Conservation (phyloP, 2,888 invertebrate species). For the Steinernema scapterisci region DNA sequence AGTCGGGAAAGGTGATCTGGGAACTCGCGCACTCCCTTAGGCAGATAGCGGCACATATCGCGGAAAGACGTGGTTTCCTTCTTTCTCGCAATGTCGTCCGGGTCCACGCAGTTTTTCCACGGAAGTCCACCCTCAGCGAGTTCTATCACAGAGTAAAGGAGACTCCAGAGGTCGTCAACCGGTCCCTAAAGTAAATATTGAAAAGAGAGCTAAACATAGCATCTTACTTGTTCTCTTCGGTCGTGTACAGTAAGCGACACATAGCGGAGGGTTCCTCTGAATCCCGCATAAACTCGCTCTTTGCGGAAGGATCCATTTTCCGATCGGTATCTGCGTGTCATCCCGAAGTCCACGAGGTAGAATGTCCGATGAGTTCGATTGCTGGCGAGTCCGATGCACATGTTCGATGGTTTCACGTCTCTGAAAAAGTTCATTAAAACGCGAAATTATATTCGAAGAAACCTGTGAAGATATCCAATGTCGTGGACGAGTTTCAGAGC, state of each 20-base stretch:
- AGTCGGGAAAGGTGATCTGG: constrained; percentile 32
- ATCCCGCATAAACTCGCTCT: constrained; percentile 59
- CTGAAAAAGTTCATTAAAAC: background rate
- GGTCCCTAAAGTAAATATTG: constrained; percentile 40
- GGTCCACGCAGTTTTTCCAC: constrained; percentile 54
- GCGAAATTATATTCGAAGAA: background rate
- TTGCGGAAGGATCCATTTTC: constrained; percentile 52
- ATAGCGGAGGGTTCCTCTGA: constrained; percentile 62
- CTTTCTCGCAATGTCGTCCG: constrained; percentile 53
- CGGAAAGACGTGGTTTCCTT: constrained; percentile 35
- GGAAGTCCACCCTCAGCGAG: constrained; percentile 55
- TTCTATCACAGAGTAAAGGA: constrained; percentile 58
- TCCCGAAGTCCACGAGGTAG: constrained; percentile 64
- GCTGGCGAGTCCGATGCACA: constrained; percentile 54
- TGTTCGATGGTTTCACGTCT: constrained; percentile 63
- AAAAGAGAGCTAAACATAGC: background rate
- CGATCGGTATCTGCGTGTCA: constrained; percentile 48
- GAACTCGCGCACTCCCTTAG: constrained; percentile 32
- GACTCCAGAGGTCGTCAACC: constrained; percentile 56
- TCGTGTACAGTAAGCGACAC: constrained; percentile 61
- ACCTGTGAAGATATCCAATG: constrained; percentile 58
- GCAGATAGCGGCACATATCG: constrained; percentile 36
- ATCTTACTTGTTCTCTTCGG: constrained; percentile 42
- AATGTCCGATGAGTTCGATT: constrained; percentile 43
- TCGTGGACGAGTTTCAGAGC: constrained; percentile 55